Conservation (phyloP, 1,140 invertebrate species). For the Heliothis subflexa region DNA sequence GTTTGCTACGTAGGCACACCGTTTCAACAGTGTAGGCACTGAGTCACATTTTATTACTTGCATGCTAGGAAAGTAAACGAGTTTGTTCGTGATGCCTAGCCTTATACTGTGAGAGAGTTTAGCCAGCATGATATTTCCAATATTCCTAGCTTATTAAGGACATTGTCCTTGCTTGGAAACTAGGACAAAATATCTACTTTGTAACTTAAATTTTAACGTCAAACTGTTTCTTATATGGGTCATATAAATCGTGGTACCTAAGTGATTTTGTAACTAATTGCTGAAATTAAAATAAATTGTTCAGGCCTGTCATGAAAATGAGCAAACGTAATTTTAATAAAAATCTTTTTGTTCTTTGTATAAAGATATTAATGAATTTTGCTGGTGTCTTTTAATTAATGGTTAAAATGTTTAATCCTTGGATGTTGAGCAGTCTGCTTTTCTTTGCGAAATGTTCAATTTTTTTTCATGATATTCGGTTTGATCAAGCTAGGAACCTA, state of each 20-base stretch:
- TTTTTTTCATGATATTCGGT: background rate
- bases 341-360: slow-evolving; percentile 4
- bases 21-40: background rate
- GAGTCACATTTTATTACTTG: background rate
- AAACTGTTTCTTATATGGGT: slow-evolving; percentile 14
- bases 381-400: background rate
- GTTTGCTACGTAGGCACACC: background rate
- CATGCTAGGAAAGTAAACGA: background rate
- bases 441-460: background rate
- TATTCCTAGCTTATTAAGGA: no score
- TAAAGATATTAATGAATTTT: slow-evolving; percentile 5
- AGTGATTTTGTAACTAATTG: slow-evolving; percentile 22
- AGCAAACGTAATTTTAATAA: slow-evolving; percentile 23
- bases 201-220: background rate
- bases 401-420: no score
- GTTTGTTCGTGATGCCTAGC: background rate
- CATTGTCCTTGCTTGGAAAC: background rate
- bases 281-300: slow-evolving; percentile 29
- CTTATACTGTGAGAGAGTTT: background rate
- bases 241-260: slow-evolving; percentile 10
- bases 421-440: background rate
- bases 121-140: no score
- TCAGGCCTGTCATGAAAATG: slow-evolving; percentile 27
- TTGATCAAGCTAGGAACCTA: no score
- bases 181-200: background rate